Percentiles rank a stretch among this genome's conserved stretches.
These are phyloP conservation scores for Eulacestoma nigropectus DNA, from an alignment of 2,113 vertebrate genomes.

Conservation along the genomic window DNA sequence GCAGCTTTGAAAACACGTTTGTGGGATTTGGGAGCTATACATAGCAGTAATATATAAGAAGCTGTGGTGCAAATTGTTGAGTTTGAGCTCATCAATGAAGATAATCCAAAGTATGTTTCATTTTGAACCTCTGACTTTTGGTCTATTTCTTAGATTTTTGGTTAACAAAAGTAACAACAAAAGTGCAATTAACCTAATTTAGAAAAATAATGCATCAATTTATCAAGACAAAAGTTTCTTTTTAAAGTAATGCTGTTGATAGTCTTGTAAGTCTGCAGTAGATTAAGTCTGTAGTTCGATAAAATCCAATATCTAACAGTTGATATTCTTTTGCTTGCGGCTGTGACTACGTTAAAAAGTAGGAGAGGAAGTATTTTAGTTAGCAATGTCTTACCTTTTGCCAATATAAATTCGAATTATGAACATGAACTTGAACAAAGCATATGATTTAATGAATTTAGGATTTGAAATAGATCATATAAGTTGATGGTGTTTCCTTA, in stretches of 20 bases:
- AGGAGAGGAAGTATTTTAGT: neutral
- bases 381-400: neutral
- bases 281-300: neutral
- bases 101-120: neutral
- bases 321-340: neutral
- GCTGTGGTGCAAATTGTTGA: neutral
- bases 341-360: neutral
- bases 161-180: neutral
- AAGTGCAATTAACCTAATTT: neutral
- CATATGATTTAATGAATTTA: neutral
- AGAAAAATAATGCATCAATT: neutral
- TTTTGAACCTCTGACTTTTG: neutral
- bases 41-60: neutral
- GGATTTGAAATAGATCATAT: neutral
- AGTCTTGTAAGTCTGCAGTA: neutral
- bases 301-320: neutral
- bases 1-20: neutral
- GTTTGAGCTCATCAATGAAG: neutral
- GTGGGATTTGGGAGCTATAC: neutral
- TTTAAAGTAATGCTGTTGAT: neutral
- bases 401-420: neutral
- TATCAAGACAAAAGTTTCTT: neutral
- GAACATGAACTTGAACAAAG: neutral
- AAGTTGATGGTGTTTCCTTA: neutral
- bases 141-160: neutral